Percentiles rank a stretch among this genome's conserved stretches.
Conservation (phyloP, 2,113 vertebrate species). For the Rostratula benghalensis region DNA sequence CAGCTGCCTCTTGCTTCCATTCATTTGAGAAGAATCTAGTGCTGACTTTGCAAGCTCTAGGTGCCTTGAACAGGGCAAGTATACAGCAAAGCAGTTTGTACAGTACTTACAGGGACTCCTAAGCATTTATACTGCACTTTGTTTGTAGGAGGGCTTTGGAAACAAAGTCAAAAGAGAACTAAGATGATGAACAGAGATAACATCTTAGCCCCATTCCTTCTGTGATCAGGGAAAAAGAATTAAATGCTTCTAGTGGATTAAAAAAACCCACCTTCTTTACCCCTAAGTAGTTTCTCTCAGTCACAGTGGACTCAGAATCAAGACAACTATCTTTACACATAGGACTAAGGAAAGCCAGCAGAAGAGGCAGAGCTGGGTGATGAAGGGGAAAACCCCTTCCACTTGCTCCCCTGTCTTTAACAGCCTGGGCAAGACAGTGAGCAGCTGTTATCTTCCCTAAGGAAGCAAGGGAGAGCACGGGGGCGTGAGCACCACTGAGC, state of each 20-base stretch:
- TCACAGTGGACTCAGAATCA: not conserved
- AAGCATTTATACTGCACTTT: not conserved
- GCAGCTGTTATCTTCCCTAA: not conserved
- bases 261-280: not conserved
- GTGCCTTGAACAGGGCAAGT: not conserved
- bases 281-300: not conserved
- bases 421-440: not conserved
- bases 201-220: not conserved
- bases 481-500: not conserved
- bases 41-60: not conserved
- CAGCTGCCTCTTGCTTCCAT: not conserved
- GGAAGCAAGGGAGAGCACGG: not conserved
- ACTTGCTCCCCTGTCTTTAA: not conserved
- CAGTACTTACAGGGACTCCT: not conserved
- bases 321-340: fast-evolving
- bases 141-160: not conserved
- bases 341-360: not conserved
- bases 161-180: not conserved
- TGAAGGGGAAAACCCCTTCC: not conserved
- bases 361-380: not conserved
- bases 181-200: not conserved
- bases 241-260: not conserved
- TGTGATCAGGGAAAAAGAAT: not conserved
- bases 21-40: not conserved
- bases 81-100: not conserved